Conservation (phyloP, 2,113 vertebrate genomes). For the Bambusicola thoracicus region DNA sequence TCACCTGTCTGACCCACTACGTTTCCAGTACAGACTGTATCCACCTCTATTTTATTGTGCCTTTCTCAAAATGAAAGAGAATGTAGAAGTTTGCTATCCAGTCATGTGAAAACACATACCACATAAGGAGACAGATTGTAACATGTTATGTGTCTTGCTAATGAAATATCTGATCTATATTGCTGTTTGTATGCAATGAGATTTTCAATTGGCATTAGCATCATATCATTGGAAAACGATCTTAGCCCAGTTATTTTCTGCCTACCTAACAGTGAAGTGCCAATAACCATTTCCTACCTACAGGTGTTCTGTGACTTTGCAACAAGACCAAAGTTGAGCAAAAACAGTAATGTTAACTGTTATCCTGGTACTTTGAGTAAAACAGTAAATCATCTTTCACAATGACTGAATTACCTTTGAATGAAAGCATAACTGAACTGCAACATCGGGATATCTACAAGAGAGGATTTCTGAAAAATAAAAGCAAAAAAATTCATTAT, state of each 20-base stretch:
- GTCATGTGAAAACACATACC: not conserved
- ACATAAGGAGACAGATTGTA: not conserved
- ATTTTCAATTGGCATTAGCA: not conserved
- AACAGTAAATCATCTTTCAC: not conserved
- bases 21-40: not conserved
- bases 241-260: not conserved
- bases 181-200: not conserved
- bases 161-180: not conserved
- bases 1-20: not conserved
- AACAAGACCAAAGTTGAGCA: not conserved
- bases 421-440: slow-evolving; percentile 91
- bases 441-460: slow-evolving; percentile 91
- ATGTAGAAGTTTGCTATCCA: not conserved
- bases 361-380: not conserved
- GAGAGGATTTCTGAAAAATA: slow-evolving; percentile 83
- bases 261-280: not conserved
- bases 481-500: not conserved
- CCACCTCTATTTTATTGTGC: not conserved
- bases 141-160: not conserved
- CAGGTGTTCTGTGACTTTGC: not conserved
- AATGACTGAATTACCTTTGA: slow-evolving; percentile 81
- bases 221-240: not conserved
- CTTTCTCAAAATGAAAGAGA: not conserved
- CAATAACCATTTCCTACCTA: not conserved
- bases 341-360: not conserved